Percentiles rank a stretch among this genome's conserved stretches.
These are phyloP conservation scores for Peromyscus maniculatus DNA, from an alignment of 2,113 vertebrate genomes.

Conservation along the genomic window DNA sequence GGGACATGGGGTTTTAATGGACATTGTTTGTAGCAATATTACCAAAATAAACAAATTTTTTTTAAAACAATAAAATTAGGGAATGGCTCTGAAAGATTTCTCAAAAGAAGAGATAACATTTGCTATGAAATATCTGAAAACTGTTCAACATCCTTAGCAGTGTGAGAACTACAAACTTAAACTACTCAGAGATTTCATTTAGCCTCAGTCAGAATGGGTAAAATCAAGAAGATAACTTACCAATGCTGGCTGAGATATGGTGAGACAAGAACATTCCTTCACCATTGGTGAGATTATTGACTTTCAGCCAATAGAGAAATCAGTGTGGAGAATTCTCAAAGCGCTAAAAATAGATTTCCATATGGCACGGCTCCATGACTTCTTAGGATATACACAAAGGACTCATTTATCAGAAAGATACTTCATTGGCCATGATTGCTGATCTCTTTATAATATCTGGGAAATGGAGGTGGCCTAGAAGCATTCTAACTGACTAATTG, in stretches of 20 bases:
- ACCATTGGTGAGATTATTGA: not conserved
- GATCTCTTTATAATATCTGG: not conserved
- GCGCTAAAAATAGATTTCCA: not conserved
- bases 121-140: not conserved
- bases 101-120: not conserved
- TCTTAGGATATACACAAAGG: not conserved
- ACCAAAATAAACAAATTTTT: not conserved
- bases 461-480: not conserved
- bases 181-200: not conserved
- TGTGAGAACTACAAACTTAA: not conserved
- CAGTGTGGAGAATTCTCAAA: not conserved
- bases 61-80: not conserved
- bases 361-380: not conserved
- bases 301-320: not conserved
- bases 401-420: not conserved
- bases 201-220: not conserved
- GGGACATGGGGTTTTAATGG: not conserved
- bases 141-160: not conserved
- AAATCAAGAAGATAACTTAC: not conserved
- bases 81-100: not conserved
- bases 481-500: not conserved
- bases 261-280: not conserved
- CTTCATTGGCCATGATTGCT: not conserved
- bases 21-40: not conserved
- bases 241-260: not conserved